phyloP scores from a whole-genome alignment of 2,888 invertebrate genomes.

The Acleris sparsana region DNA sequence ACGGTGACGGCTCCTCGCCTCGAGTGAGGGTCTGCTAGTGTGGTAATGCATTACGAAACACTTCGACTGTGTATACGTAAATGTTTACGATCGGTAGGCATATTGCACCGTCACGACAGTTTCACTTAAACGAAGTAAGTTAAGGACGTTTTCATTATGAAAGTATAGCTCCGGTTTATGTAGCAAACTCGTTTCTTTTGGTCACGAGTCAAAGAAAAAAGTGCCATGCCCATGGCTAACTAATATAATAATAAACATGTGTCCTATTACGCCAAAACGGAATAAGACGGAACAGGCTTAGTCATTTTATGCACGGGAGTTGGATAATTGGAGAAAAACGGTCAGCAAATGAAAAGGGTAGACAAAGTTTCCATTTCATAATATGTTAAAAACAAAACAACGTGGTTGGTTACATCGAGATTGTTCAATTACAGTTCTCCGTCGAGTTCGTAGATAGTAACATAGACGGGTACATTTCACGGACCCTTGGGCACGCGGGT shows the following conservation, averaged over 20 bases:
- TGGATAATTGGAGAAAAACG: too few species aligned
- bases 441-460: constrained; percentile 23
- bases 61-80: constrained; percentile 39
- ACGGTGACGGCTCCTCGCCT: constrained; percentile 67
- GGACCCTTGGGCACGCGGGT: constrained; percentile 65
- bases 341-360: too few species aligned
- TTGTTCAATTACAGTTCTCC: constrained; percentile 21
- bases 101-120: constrained; percentile 44
- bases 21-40: constrained; percentile 39
- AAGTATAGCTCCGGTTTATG: background rate
- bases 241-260: too few species aligned
- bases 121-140: constrained; percentile 23
- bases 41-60: constrained; percentile 46
- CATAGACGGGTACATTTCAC: constrained; percentile 60
- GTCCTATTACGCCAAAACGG: too few species aligned
- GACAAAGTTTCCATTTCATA: constrained; percentile 21
- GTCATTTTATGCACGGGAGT: too few species aligned
- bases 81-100: constrained; percentile 43
- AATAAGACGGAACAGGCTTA: too few species aligned
- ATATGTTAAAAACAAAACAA: constrained; percentile 19
- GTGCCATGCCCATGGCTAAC: too few species aligned
- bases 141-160: constrained; percentile 30
- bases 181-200: background rate
- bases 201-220: too few species aligned
- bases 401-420: constrained; percentile 6